Evolutionary conservation across 2,113 vertebrate species (phyloP).

Genomic region (Gnathonemus echidnorhynchus): DNA sequence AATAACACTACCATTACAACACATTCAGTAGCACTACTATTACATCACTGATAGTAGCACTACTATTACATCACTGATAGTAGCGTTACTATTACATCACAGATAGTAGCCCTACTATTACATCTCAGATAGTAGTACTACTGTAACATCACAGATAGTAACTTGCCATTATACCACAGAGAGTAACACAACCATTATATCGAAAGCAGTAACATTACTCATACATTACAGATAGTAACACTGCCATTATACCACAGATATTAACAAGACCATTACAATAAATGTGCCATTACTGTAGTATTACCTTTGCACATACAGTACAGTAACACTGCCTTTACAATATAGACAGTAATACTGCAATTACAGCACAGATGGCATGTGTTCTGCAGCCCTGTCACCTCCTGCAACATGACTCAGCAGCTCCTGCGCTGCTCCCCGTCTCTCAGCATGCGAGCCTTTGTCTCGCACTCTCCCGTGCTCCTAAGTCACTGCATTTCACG

Average conservation of each 20-base stretch:
- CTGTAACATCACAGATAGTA: background rate
- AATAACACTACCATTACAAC: background rate
- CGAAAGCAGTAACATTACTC: background rate
- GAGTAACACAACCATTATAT: background rate
- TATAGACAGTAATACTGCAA: background rate
- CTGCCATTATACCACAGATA: background rate
- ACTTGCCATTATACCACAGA: background rate
- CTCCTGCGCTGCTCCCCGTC: background rate
- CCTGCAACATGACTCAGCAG: constrained; percentile 3
- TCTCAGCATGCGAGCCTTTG: background rate
- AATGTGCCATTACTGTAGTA: background rate
- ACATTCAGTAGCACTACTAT: background rate
- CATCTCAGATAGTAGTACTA: background rate
- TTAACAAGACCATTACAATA: background rate
- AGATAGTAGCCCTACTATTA: background rate
- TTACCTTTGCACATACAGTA: background rate
- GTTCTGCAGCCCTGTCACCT: background rate
- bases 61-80: background rate
- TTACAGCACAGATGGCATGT: background rate
- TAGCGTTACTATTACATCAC: background rate
- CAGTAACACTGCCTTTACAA: background rate
- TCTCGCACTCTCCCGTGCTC: background rate
- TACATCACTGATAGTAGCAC: background rate
- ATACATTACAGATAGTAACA: background rate
- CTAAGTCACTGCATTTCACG: background rate